Evolutionary conservation across 1,140 invertebrate genomes (phyloP), one percentile per base, ranked within the genome.

Genomic region (Drosophila bifasciata): DNA sequence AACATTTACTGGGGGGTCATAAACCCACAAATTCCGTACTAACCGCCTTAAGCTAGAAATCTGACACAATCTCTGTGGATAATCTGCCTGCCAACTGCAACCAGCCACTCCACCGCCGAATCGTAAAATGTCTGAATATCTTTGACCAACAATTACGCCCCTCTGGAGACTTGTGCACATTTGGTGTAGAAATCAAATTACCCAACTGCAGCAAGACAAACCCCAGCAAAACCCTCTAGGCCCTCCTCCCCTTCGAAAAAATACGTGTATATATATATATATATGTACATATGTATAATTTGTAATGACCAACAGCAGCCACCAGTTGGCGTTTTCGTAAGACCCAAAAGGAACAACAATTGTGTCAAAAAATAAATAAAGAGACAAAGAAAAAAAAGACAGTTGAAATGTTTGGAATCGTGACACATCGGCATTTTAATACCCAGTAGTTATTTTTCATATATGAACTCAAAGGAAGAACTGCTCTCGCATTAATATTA

Each of bases 141-240:
- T 48, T 70, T 59, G 46, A 23, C 19, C 74, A 58, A 61, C 21
- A 80, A 71, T 66, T 77, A 48, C 28, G 32, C 15, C 19, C 19
- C 36, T 56, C 62, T 62, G 57, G 61, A 70, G 55, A 41, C 66
- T 69, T 59, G 61, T 56, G 59, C 69, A 28, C n/a, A 21, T 5
- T 21, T 9, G 58, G 66, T 66, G 57, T 66, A 57, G 45, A 75
- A 75, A 83, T 79, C 76, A 72, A 76, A 84, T 79, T 84, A 85
- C 58, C 68, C 64, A 76, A 63, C 56, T 67, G 28, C 57, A 36
- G 11, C 11, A 13, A 36, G 11, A 36, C 9, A 69, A 67, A 64
- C 61, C 36, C n/a, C 44, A 36, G 11, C 15, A 16, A 15, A 8
- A 32, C 39, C 19, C 11, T n/a, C 15, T 6, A 46, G 9, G 19